Base-by-base conservation (phyloP, 2,797 vertebrate genomes). In the Micrastur ruficollis region DNA sequence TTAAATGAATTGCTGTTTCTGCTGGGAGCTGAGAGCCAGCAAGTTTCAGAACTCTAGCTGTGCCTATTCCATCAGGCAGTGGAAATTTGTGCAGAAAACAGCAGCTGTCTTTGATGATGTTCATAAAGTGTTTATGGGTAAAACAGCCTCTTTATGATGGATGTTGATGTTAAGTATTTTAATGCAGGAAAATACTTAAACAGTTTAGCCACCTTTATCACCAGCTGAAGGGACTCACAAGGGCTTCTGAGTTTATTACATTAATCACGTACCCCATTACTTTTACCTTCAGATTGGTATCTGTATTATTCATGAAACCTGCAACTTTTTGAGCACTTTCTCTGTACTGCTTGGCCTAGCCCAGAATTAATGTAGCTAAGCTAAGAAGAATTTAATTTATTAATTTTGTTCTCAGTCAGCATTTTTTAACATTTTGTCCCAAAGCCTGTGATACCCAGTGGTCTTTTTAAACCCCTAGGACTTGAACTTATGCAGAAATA, bases 1-100 rank as follows among this genome's bases (percentile, higher is more conserved):
- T 92, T 84, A 62, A 82, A 91, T 42, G 19, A 93, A 89, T 83
- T 79, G 81, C 84, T 93, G 58, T 67, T 96, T 95, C 87, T 95
- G 92, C 94, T 94, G 82, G 26, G 73, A 96, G 65, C 66, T 90
- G 83, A 93, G 36, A 95, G 72, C 52, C 86, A 90, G 62, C 11
- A 26, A 93, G 56, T 86, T 89, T 89, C 84, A 61, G 36, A 92
- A 66, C 89, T 78, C 62, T 88, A n/a, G 46, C 42, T 88, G 52
- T 56, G 22, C 52, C 40, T 73, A 32, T 14, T 85, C 90, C 44
- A 61, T 67, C 47, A 90, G 40, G 58, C 55, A 71, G 55, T 53
- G 17, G 38, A 81, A 78, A 91, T 56, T 46, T 31, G 25, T 34
- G 76, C 4, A 15, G 74, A 81, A 59, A 93, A 53, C 9, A 75